Conservation (phyloP, 2,888 invertebrate genomes). For the Caenorhabditis sp. region DNA sequence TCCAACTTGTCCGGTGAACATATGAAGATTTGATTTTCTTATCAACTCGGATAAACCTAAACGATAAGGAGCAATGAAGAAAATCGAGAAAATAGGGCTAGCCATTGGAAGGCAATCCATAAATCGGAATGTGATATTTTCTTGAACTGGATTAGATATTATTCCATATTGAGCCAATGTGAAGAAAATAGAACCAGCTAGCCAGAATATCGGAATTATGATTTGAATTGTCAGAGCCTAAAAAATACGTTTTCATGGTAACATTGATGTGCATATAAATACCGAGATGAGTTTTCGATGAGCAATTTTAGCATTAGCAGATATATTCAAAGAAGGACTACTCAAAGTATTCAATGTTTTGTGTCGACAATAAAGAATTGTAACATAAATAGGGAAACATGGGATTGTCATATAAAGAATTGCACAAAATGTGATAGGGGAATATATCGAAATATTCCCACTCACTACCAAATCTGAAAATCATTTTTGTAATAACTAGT, state of each 20-base stretch:
- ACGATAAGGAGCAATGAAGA: constrained; percentile 31
- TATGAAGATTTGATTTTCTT: neutral
- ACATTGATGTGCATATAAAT: too few species aligned
- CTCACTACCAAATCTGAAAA: constrained; percentile 16
- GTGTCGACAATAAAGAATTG: constrained; percentile 16
- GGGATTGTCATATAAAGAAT: constrained; percentile 44
- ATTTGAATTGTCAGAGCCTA: constrained; percentile 37
- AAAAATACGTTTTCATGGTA: neutral
- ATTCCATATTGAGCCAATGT: constrained; percentile 35
- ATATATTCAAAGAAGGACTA: constrained; percentile 24
- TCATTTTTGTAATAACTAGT: neutral
- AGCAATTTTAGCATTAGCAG: constrained; percentile 24
- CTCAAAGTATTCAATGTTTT: constrained; percentile 29
- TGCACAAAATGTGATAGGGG: constrained; percentile 13
- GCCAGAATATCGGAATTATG: constrained; percentile 40
- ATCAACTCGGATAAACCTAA: neutral
- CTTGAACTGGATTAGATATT: constrained; percentile 32
- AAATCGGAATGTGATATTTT: constrained; percentile 37
- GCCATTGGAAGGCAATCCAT: constrained; percentile 37
- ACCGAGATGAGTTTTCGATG: constrained; percentile 25
- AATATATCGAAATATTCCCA: constrained; percentile 27
- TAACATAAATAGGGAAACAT: constrained; percentile 36
- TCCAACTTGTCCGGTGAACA: neutral
- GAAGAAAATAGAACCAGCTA: constrained; percentile 31
- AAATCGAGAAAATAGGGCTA: constrained; percentile 23